Base-by-base conservation (phyloP, 1,140 invertebrate species). In the Neodiprion pinetum region DNA sequence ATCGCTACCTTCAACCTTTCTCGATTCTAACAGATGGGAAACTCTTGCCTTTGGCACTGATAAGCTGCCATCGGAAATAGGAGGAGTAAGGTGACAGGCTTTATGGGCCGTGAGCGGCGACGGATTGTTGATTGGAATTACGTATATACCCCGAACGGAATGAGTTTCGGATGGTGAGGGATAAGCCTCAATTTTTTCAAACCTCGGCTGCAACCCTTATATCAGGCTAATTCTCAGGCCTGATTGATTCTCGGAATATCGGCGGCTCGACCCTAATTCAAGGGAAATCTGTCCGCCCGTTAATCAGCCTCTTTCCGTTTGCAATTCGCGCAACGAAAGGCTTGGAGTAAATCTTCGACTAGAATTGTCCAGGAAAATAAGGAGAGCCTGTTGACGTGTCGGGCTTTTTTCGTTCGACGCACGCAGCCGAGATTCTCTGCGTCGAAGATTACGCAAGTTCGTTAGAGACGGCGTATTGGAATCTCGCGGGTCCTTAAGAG, bases 111-210 rank as follows among this genome's bases (percentile, higher is more conserved):
- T 40, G 28, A 40, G 28, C 28, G 53, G 53, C 11, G 53, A 61
- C 53, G n/a, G 53, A 14, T 61, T 61, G 53, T 61, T 61, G 53
- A 61, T 61, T 61, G 53, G 53, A 61, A 61, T 61, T 61, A 61
- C 28, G 28, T 40, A 40, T 40, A 40, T 40, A 40, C 53, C 7
- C 4, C 5, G 53, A 3, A 61, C 9, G n/a, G n/a, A 61, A 17
- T 0, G 53, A 61, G 53, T 9, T 61, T 61, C 53, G 11, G 53
- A 61, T 61, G 9, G 53, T 40, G 28, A 40, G 28, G 28, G 28
- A 40, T 40, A 40, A 40, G 28, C 28, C 28, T 5, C 28, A 40
- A 40, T 40, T 40, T 40, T 40, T 40, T 40, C 28, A 40, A 40
- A 40, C 28, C 28, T 40, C 28, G 28, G 28, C 28, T 40, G 28